Base-by-base conservation (phyloP, 2,888 invertebrate species). In the Lithophane leautieri region DNA sequence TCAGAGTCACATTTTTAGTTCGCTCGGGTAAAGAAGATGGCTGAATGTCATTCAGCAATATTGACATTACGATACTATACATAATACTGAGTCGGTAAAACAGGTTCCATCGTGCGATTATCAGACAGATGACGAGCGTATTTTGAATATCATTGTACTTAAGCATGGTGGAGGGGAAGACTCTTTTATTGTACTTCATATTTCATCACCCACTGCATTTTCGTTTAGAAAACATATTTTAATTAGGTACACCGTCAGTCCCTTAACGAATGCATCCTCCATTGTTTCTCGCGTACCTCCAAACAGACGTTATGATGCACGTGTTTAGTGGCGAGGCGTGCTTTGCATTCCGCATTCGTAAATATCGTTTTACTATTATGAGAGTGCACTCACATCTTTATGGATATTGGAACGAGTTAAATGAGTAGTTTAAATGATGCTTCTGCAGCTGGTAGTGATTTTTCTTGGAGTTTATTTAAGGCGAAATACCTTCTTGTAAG, bases 251-350 rank as follows among this genome's bases (percentile, higher is more conserved):
- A 54, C 4, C 11, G 1, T 16, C 14, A n/a, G n/a, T 22, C 1
- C 9, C 47, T 19, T 7, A n/a, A n/a, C 19, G 0, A 50, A 68
- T 65, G 52, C 19, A 60, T 69, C 16, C 78, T 68, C 19, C 44
- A 25, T 50, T n/a, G 68, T 14, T 47, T 28, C 61, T 74, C 28
- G 14, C 68, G 63, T 47, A 78, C n/a, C 9, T 62, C 12, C 50
- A 50, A 58, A 47, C 68, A 82, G 44, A 77, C 52, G 56, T 44
- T 50, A 73, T 42, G n/a, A 40, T 7, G 47, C 42, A 65, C 83
- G 78, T 79, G 83, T 65, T 78, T 69, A 60, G 22, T 50, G 58
- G 14, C 40, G 63, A 28, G 14, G 40, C 83, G 83, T 79, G 79
- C 83, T 54, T 67, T 69, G 68, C 68, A 82, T 79, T 63, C 22